phyloP scores from a whole-genome alignment of 2,797 vertebrate genomes.

The Chelon labrosus region DNA sequence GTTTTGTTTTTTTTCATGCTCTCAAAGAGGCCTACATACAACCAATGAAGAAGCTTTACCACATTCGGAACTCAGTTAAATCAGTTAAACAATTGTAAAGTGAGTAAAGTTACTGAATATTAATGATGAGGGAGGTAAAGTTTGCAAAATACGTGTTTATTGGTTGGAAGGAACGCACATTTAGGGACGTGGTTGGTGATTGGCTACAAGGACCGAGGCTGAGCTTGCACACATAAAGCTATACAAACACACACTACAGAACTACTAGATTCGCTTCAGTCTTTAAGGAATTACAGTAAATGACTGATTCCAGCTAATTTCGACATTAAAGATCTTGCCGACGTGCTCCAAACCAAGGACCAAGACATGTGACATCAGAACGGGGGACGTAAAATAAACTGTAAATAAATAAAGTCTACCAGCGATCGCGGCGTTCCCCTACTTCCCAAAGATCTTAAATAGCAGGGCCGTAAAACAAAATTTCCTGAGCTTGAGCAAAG shows the following conservation, averaged over 20 bases:
- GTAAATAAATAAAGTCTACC: too few relatives aligned
- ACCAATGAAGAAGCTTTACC: slow-evolving; percentile 27
- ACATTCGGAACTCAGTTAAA: slow-evolving; percentile 28
- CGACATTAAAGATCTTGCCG: slow-evolving; percentile 24
- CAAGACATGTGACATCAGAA: slow-evolving; percentile 38
- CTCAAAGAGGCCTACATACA: slow-evolving; percentile 22
- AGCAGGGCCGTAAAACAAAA: slow-evolving; percentile 34
- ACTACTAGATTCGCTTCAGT: neutral
- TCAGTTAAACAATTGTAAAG: slow-evolving; percentile 41
- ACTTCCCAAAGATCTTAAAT: slow-evolving; percentile 1
- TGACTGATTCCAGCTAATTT: neutral
- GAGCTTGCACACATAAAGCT: neutral
- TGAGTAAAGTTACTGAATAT: slow-evolving; percentile 32
- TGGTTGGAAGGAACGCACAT: slow-evolving; percentile 38
- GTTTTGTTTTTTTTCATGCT: slow-evolving; percentile 25
- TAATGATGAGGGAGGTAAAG: slow-evolving; percentile 24
- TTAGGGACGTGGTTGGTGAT: slow-evolving; percentile 52
- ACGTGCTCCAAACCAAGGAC: neutral
- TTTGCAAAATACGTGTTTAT: slow-evolving; percentile 43
- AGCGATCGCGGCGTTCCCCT: neutral
- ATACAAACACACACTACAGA: neutral
- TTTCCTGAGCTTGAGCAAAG: slow-evolving; percentile 65
- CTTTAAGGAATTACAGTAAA: neutral
- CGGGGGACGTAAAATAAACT: slow-evolving; percentile 3
- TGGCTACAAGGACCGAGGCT: slow-evolving; percentile 13